These are phyloP conservation scores for Uropetala carovei DNA, from an alignment of 2,888 invertebrate species.

Conservation along the genomic window DNA sequence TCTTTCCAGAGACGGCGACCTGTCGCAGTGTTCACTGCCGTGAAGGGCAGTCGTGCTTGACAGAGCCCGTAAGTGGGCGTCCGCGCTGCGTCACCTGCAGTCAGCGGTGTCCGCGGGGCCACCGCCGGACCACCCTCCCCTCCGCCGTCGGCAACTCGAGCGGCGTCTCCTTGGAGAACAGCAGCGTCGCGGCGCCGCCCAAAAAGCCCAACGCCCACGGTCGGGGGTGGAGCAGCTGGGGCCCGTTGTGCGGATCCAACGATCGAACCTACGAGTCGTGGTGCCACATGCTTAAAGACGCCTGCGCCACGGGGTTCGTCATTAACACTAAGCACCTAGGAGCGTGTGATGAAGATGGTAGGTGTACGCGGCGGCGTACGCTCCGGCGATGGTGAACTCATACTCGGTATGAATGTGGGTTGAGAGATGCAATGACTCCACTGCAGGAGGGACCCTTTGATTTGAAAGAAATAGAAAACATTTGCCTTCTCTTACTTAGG, in stretches of 20 bases:
- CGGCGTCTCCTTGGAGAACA: slow-evolving; percentile 63
- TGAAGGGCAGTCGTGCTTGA: slow-evolving; percentile 83
- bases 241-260: slow-evolving; percentile 83
- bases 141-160: slow-evolving; percentile 70
- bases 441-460: too few relatives aligned
- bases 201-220: slow-evolving; percentile 71
- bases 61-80: slow-evolving; percentile 80
- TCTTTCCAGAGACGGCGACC: slow-evolving; percentile 80
- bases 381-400: neutral
- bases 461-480: too few relatives aligned
- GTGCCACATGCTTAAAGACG: slow-evolving; percentile 87
- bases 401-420: neutral
- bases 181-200: slow-evolving; percentile 70
- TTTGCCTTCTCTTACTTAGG: too few relatives aligned
- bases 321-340: slow-evolving; percentile 84
- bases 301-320: slow-evolving; percentile 84
- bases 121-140: slow-evolving; percentile 70
- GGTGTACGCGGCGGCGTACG: neutral
- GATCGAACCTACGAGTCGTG: slow-evolving; percentile 85
- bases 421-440: too few relatives aligned
- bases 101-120: slow-evolving; percentile 78
- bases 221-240: slow-evolving; percentile 72
- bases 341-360: slow-evolving; percentile 49
- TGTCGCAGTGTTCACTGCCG: slow-evolving; percentile 83
- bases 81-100: slow-evolving; percentile 86